A percentile compares a stretch with the other conserved stretches of the same genome.
Evolutionary conservation across 2,797 vertebrate species (phyloP).

Genomic region (Aeoliscus strigatus): DNA sequence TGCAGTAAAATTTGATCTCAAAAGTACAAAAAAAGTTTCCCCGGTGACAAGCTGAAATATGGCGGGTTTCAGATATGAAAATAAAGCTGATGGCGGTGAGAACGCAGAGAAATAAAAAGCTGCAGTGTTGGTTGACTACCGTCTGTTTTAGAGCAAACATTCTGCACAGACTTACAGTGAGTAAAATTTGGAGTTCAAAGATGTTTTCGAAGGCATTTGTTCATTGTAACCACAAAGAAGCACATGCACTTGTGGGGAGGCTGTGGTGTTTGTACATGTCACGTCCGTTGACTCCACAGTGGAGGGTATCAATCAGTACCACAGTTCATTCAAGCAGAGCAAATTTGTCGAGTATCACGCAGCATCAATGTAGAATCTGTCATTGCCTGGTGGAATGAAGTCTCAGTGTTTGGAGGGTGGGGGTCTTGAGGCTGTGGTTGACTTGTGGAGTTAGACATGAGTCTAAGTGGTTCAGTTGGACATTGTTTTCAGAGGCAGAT

Average conservation of each 20-base stretch:
- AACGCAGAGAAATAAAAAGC: constrained; percentile 3
- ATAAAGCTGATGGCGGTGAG: background rate
- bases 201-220: constrained; percentile 2
- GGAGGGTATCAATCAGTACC: constrained; percentile 16
- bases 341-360: too few species aligned
- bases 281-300: constrained; percentile 9
- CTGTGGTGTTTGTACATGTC: constrained; percentile 5
- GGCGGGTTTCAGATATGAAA: constrained; percentile 13
- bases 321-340: constrained; percentile 20
- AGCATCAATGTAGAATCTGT: constrained; percentile 1
- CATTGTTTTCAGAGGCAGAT: constrained; percentile 9
- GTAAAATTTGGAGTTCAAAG: constrained; percentile 1
- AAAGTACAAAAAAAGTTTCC: background rate
- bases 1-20: constrained; percentile 22
- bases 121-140: background rate
- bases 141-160: background rate
- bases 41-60: constrained; percentile 8
- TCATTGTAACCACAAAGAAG: constrained; percentile 11
- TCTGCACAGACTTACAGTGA: background rate
- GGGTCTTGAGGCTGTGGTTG: constrained; percentile 17
- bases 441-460: constrained; percentile 2
- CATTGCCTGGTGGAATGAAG: constrained; percentile 25
- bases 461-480: constrained; percentile 47
- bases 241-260: background rate
- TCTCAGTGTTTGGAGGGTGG: constrained; percentile 38